phyloP scores from a whole-genome alignment of 1,140 invertebrate species.

The Philotrypesis tridentata region DNA sequence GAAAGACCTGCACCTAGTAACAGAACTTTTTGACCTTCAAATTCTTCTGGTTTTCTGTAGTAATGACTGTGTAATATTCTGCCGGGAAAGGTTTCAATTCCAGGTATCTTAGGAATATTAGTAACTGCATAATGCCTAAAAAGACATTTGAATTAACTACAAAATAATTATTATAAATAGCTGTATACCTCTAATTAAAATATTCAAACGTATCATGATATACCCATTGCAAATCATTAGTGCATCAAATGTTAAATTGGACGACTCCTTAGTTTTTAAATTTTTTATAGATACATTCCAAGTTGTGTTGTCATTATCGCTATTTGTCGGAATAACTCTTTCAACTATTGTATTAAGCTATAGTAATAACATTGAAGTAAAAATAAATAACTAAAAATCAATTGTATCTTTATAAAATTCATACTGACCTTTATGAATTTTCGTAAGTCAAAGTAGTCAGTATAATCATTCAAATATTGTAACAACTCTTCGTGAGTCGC shows the following conservation, averaged over 20 bases:
- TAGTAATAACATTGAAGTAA: too few species aligned
- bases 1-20: background rate
- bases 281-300: background rate
- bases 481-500: background rate
- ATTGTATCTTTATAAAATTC: too few species aligned
- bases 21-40: background rate
- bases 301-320: background rate
- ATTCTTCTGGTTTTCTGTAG: constrained; percentile 1
- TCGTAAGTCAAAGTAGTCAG: background rate
- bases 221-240: background rate
- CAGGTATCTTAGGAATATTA: background rate
- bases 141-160: background rate
- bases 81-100: background rate
- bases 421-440: background rate
- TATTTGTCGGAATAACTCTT: background rate
- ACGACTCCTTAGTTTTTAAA: background rate
- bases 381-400: too few species aligned
- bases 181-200: too few species aligned
- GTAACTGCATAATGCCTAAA: background rate
- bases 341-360: background rate
- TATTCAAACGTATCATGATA: background rate
- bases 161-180: background rate
- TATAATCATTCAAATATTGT: background rate
- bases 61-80: constrained; percentile 5
- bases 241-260: background rate